These are phyloP conservation scores for Podilymbus podiceps DNA, from an alignment of 2,113 vertebrate species.

Conservation along the genomic window DNA sequence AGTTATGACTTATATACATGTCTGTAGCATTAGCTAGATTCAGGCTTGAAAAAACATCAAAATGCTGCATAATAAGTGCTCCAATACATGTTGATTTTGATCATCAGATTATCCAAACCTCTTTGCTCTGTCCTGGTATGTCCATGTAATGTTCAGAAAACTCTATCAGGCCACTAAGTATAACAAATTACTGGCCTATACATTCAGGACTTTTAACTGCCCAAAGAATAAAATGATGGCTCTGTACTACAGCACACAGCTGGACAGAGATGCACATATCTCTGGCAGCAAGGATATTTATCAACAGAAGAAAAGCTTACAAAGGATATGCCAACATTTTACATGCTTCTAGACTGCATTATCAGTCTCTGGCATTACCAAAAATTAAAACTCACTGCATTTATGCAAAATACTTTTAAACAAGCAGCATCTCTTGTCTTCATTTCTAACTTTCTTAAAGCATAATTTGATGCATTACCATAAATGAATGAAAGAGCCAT, in stretches of 20 bases:
- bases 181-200: neutral
- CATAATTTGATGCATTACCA: constrained; percentile 6
- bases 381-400: constrained; percentile 20
- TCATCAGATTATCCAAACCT: neutral
- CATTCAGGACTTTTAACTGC: neutral
- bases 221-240: neutral
- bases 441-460: constrained; percentile 19
- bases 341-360: neutral
- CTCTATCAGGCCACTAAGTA: neutral
- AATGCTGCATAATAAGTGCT: neutral
- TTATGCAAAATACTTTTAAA: constrained; percentile 30
- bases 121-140: neutral
- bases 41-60: neutral
- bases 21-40: neutral
- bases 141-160: neutral
- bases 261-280: neutral
- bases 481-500: neutral
- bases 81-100: neutral
- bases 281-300: neutral
- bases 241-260: neutral
- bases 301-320: neutral
- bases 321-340: neutral
- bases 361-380: neutral
- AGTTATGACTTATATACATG: neutral
- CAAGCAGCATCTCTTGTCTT: constrained; percentile 13